Evolutionary conservation across 2,797 vertebrate species (phyloP).

Genomic region (Bradypus variegatus): DNA sequence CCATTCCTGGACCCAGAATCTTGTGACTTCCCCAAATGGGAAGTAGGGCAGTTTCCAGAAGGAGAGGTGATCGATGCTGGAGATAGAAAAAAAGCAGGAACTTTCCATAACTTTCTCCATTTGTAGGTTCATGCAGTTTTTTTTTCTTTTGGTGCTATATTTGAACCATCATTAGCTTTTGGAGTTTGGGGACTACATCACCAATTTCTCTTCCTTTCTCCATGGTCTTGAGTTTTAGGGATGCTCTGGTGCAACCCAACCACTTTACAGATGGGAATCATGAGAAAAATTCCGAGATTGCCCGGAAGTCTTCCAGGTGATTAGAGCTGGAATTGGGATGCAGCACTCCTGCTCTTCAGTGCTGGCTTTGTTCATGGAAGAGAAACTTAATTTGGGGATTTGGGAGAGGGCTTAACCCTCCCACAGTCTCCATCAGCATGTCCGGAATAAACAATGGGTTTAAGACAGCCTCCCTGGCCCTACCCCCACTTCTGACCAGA

Average conservation of each 20-base stretch:
- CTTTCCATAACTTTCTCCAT: neutral
- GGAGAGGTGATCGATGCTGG: neutral
- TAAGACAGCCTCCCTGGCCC: too few relatives aligned
- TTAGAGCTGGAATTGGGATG: neutral
- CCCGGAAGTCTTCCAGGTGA: neutral
- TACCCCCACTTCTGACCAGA: neutral
- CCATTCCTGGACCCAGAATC: neutral
- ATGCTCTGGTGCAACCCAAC: neutral
- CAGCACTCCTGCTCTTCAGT: neutral
- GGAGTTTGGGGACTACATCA: neutral
- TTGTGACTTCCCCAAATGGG: neutral
- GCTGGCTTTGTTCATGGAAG: neutral
- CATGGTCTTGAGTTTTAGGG: neutral
- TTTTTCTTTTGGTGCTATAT: neutral
- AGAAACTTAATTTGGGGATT: neutral
- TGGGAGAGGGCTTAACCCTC: neutral
- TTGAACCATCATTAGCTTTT: neutral
- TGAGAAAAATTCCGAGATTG: neutral
- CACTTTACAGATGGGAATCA: neutral
- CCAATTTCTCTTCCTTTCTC: slow-evolving; percentile 3
- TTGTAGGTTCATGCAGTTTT: neutral
- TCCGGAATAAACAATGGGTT: neutral
- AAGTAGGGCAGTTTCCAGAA: neutral
- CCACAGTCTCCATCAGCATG: neutral
- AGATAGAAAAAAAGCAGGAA: neutral